Evolutionary conservation across 1,140 invertebrate species (phyloP).

Genomic region (Tachypleus tridentatus): DNA sequence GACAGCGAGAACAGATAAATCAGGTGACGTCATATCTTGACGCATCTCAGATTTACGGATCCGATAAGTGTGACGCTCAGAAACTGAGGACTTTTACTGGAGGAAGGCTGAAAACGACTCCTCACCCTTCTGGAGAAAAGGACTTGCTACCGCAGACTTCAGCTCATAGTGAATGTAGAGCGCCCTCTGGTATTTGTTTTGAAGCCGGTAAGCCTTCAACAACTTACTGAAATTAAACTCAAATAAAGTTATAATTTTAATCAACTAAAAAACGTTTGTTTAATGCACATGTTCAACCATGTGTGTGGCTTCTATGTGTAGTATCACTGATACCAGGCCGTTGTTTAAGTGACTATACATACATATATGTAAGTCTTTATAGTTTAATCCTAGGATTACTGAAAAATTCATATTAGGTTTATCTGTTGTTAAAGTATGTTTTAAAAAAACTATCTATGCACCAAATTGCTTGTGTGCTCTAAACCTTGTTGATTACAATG

Average conservation of each 20-base stretch:
- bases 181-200: conserved; percentile 67
- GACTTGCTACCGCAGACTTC: conserved; percentile 61
- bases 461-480: no score
- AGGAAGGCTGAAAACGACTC: conserved; percentile 67
- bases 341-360: no score
- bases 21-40: conserved; percentile 51
- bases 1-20: conserved; percentile 47
- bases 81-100: conserved; percentile 50
- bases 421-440: no score
- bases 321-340: neutral
- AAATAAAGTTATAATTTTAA: neutral
- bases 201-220: conserved; percentile 47
- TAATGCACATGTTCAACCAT: neutral
- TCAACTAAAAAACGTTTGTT: neutral
- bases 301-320: neutral
- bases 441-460: no score
- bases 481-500: no score
- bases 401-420: no score
- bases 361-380: no score
- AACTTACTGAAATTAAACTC: neutral
- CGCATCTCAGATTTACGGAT: conserved; percentile 49
- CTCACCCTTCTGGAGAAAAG: conserved; percentile 46
- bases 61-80: conserved; percentile 60
- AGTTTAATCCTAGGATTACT: neutral
- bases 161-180: conserved; percentile 70